Evolutionary conservation across 2,888 invertebrate species (phyloP).

Genomic region (Polydrusus pterygomalis): DNA sequence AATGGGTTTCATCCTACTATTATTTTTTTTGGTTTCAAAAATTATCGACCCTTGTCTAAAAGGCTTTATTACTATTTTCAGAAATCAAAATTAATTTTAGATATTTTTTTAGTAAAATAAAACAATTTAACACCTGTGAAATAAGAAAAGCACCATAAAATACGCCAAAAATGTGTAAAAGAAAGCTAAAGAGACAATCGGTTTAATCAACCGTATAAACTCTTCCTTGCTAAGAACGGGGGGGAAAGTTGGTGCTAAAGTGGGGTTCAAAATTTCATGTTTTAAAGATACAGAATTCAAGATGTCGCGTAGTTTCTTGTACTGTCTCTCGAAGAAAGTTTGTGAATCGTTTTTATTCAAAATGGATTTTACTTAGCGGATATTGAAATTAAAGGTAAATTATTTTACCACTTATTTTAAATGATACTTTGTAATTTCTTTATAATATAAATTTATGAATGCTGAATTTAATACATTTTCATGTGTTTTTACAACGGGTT

Average conservation of each 20-base stretch:
- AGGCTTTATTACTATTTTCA: too few species aligned
- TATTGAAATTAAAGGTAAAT: not conserved
- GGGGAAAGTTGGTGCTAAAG: constrained; percentile 46
- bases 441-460: not conserved
- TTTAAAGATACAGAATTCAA: constrained; percentile 47
- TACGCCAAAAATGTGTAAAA: constrained; percentile 46
- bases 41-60: too few species aligned
- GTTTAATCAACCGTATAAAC: constrained; percentile 46
- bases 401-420: not conserved
- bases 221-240: constrained; percentile 46
- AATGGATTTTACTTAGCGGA: constrained; percentile 45
- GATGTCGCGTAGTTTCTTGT: constrained; percentile 42
- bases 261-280: constrained; percentile 42
- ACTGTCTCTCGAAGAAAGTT: constrained; percentile 27
- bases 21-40: too few species aligned
- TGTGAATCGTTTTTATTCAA: constrained; percentile 11
- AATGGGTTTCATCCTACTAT: too few species aligned
- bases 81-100: too few species aligned
- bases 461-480: not conserved
- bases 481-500: not conserved
- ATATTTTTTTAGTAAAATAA: too few species aligned
- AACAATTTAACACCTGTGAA: not conserved
- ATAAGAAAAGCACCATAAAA: constrained; percentile 31
- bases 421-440: not conserved
- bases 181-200: constrained; percentile 47